Evolutionary conservation across 1,140 invertebrate genomes (phyloP), one percentile per base, ranked within the genome.

Genomic region (Bombyx mandarina): DNA sequence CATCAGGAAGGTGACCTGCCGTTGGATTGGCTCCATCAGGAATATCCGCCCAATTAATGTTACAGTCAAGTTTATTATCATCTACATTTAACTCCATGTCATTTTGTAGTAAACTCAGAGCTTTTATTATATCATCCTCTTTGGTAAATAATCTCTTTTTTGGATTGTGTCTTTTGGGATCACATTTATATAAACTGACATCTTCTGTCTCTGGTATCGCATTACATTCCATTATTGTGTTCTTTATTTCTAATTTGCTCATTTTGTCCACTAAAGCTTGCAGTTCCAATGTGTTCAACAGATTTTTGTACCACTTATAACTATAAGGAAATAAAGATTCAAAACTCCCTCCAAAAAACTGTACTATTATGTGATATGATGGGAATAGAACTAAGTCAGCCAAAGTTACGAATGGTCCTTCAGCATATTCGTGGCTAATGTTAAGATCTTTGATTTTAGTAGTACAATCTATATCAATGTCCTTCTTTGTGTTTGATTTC

Each of bases 351-450:
- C 86, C 75, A 52, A 90, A 75, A 45, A 86, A 78, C 67, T 91
- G 82, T 56, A 94, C 82, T n/a, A 95, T 82, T 55, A 93, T 88
- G 67, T 92, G 87, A 53, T 94, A 88, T 65, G 91, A 93, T 2
- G 93, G 92, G 77, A 93, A 93, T 60, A 97, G 89, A 48, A 97
- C 91, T 47, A 97, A 73, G 88, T 98, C 97, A 43, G 96, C 92
- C 58, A 98, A 81, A 6, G 95, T 96, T 62, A 98, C 90, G 62
- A 90, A 91, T 3, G 93, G 91, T 3, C 96, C 96, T 89, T 98
- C 96, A 7, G 94, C 94, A 88, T 92, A 98, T 43, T 89, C 85
- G 79, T 97, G 95, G 49, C 89, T 88, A 6, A 92, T 79, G 46
- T 89, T 75, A 44, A 92, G 75, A 57, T 91, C 74, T 66, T 90